phyloP scores from a whole-genome alignment of 2,888 invertebrate species.

The Agrilus cyanescens region DNA sequence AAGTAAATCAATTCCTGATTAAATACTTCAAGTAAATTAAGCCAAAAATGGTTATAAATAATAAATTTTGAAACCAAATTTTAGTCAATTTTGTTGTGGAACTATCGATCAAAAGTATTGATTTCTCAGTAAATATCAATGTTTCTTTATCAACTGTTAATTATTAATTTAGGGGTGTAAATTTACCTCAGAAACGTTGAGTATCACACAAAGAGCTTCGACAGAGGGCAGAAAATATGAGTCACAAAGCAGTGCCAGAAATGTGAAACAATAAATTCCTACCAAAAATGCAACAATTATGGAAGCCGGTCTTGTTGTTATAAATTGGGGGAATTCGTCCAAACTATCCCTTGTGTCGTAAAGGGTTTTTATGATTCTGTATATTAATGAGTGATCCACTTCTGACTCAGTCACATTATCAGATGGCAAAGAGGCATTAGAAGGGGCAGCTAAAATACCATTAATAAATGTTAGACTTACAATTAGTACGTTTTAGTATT shows the following conservation, averaged over 20 bases:
- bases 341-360: too few species aligned
- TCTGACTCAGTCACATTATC: too few species aligned
- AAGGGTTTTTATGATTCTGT: too few species aligned
- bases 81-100: background rate
- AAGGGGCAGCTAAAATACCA: too few species aligned
- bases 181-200: slow-evolving; percentile 56
- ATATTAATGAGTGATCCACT: too few species aligned
- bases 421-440: too few species aligned
- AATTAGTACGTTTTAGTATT: too few species aligned
- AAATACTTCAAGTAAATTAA: background rate
- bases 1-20: background rate
- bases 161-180: background rate
- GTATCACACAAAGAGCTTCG: slow-evolving; percentile 72
- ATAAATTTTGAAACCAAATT: too few species aligned
- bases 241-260: slow-evolving; percentile 82
- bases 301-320: slow-evolving; percentile 19
- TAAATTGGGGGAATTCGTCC: too few species aligned
- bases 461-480: too few species aligned
- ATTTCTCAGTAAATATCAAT: background rate
- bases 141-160: background rate
- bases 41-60: too few species aligned
- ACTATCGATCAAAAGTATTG: background rate
- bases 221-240: slow-evolving; percentile 85
- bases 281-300: slow-evolving; percentile 58
- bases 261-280: slow-evolving; percentile 73